Percentiles rank a stretch among this genome's conserved stretches.
Conservation (phyloP, 2,888 invertebrate species). For the Aspidiotus rigidus region DNA sequence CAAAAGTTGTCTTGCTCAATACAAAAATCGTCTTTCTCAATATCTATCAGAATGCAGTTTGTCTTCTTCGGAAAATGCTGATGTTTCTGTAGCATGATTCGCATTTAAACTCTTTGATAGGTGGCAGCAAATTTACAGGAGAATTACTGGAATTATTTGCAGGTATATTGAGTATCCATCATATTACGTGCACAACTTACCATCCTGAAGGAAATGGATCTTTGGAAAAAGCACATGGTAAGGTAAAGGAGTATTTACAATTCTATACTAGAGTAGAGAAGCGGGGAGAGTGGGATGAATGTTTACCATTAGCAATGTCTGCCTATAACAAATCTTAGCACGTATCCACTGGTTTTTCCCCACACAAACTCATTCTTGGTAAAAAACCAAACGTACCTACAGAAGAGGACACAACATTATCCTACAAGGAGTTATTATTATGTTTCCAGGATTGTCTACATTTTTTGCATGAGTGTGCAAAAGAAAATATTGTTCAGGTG, state of each 20-base stretch:
- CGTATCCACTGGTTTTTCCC: constrained; percentile 1
- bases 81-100: too few relatives aligned
- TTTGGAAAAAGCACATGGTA: constrained; percentile 4
- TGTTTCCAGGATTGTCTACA: background rate
- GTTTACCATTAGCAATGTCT: background rate
- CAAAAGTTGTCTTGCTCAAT: too few relatives aligned
- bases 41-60: too few relatives aligned
- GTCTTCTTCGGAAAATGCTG: too few relatives aligned
- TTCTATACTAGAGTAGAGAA: background rate
- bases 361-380: constrained; percentile 8
- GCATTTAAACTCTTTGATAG: too few relatives aligned
- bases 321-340: constrained; percentile 1
- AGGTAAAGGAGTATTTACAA: background rate
- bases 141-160: background rate
- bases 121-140: background rate
- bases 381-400: background rate
- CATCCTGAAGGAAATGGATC: constrained; percentile 6
- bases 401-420: background rate
- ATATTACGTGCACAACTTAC: background rate
- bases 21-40: too few relatives aligned
- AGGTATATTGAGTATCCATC: background rate
- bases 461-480: background rate
- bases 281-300: constrained; percentile 7
- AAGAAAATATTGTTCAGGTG: background rate
- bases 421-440: background rate